Conservation (phyloP, 1,140 invertebrate genomes). For the Leptinotarsa texana region DNA sequence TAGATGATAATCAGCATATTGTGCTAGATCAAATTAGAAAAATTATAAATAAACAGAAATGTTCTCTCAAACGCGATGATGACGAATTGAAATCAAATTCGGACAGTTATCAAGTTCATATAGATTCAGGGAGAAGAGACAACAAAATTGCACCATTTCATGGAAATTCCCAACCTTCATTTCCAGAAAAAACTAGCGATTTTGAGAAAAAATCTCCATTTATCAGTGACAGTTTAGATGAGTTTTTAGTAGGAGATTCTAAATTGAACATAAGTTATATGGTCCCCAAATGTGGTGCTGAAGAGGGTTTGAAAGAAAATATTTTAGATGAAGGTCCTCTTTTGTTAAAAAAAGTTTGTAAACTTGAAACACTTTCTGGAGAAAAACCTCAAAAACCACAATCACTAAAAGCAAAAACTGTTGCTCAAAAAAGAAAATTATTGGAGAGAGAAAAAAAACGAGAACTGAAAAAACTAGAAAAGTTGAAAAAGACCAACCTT, state of each 20-base stretch:
- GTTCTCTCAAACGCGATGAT: background rate
- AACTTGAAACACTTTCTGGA: constrained; percentile 24
- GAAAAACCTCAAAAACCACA: constrained; percentile 38
- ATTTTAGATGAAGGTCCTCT: constrained; percentile 30
- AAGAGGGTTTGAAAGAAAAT: constrained; percentile 40
- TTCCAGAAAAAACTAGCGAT: constrained; percentile 8
- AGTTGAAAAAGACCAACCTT: constrained; percentile 12
- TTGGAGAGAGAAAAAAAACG: constrained; percentile 41
- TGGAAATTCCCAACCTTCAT: constrained; percentile 13
- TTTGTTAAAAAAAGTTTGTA: background rate
- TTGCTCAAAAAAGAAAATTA: constrained; percentile 51
- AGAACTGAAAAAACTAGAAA: constrained; percentile 30
- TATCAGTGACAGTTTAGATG: constrained; percentile 46
- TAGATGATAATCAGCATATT: constrained; percentile 18
- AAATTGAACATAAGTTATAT: constrained; percentile 50
- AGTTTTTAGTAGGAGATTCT: constrained; percentile 44
- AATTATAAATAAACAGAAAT: constrained; percentile 37
- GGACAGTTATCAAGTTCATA: background rate
- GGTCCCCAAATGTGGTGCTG: constrained; percentile 48
- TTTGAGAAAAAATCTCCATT: constrained; percentile 45
- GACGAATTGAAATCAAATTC: background rate
- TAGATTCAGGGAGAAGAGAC: background rate
- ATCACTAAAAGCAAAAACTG: constrained; percentile 51
- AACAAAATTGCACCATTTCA: background rate
- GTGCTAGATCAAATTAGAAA: constrained; percentile 40